Percentiles rank a stretch among this genome's conserved stretches.
These are phyloP conservation scores for Medauroidea extradentata DNA, from an alignment of 1,140 invertebrate species.

Conservation along the genomic window DNA sequence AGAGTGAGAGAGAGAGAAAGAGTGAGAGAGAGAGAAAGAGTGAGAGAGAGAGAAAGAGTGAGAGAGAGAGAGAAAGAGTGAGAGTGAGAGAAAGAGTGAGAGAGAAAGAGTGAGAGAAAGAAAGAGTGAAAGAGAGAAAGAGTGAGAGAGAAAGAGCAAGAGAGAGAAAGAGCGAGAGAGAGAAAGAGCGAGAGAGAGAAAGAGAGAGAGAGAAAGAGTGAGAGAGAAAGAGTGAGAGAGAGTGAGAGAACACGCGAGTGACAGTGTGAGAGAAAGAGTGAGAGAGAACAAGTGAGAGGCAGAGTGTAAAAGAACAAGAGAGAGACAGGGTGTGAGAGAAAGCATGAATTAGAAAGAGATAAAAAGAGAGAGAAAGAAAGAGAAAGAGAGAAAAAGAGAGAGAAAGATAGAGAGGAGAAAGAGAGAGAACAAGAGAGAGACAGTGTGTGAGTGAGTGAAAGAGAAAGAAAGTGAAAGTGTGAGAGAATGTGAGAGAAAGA, in stretches of 20 bases:
- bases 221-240: no score
- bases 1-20: no score
- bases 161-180: no score
- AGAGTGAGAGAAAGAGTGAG: no score
- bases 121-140: no score
- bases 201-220: no score
- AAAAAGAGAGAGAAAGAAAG: not conserved
- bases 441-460: not conserved
- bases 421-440: not conserved
- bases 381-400: not conserved
- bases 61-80: no score
- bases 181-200: no score
- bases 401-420: not conserved
- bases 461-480: not conserved
- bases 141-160: no score
- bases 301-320: not conserved
- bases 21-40: no score
- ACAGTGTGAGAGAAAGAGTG: not conserved
- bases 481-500: not conserved
- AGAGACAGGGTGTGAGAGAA: not conserved
- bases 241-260: not conserved
- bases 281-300: not conserved
- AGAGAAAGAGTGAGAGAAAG: no score
- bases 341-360: not conserved
- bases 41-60: no score